These are phyloP conservation scores for Meleagris gallopavo DNA, from an alignment of 2,113 vertebrate species.

Conservation along the genomic window DNA sequence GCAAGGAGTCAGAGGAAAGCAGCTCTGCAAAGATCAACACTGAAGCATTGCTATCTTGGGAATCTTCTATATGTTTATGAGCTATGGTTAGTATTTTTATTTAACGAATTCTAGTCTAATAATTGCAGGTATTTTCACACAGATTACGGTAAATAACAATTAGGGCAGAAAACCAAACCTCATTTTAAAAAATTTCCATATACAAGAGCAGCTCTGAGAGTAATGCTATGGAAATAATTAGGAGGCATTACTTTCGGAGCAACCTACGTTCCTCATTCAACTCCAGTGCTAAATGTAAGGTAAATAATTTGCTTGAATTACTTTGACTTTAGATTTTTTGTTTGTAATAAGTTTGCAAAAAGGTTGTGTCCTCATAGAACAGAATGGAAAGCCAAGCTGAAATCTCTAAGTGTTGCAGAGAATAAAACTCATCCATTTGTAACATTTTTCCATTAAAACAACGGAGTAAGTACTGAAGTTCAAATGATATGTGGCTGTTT, in stretches of 20 bases:
- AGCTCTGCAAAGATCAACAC: not conserved
- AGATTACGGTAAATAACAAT: not conserved
- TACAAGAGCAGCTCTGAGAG: too few relatives aligned
- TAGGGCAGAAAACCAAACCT: not conserved
- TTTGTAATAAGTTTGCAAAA: slow-evolving; percentile 39
- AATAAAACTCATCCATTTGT: slow-evolving; percentile 62
- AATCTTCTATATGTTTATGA: not conserved
- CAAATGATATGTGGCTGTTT: slow-evolving; percentile 52
- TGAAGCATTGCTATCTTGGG: fast-evolving
- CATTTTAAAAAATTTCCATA: not conserved
- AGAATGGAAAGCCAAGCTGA: slow-evolving; percentile 53
- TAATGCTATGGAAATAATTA: too few relatives aligned
- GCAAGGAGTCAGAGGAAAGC: fast-evolving
- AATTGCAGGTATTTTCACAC: not conserved
- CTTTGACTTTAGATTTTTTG: not conserved
- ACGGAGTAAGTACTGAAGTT: slow-evolving; percentile 43
- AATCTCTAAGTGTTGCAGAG: slow-evolving; percentile 24
- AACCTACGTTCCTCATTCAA: not conserved
- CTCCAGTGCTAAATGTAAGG: not conserved
- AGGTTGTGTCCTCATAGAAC: slow-evolving; percentile 49
- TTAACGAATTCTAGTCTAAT: not conserved
- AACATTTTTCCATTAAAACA: slow-evolving; percentile 71
- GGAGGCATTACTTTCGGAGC: too few relatives aligned
- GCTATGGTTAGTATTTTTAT: not conserved
- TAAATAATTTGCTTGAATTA: not conserved